Evolutionary conservation across 2,888 invertebrate genomes (phyloP).

Genomic region (Adelphocoris suturalis): DNA sequence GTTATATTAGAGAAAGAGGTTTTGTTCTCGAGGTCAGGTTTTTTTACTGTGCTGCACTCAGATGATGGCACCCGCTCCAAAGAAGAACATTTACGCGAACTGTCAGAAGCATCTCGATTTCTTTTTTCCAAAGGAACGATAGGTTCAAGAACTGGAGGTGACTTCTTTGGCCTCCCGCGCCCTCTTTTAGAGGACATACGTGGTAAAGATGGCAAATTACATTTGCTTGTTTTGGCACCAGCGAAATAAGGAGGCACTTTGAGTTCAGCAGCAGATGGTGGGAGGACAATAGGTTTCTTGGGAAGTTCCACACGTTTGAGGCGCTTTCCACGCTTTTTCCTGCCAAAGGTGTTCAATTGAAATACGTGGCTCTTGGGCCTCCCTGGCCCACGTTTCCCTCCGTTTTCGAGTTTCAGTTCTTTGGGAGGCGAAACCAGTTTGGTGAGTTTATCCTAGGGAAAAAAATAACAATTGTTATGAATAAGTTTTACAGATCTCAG

Average conservation of each 20-base stretch:
- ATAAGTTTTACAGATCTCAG: too few species aligned
- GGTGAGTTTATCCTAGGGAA: constrained; percentile 74
- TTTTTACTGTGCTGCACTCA: constrained; percentile 8
- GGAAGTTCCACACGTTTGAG: constrained; percentile 64
- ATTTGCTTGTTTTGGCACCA: constrained; percentile 66
- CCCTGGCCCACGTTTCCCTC: constrained; percentile 77
- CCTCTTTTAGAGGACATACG: constrained; percentile 76
- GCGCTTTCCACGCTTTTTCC: constrained; percentile 73
- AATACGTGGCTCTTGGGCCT: constrained; percentile 76
- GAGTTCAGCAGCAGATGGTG: constrained; percentile 73
- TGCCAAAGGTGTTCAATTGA: constrained; percentile 70
- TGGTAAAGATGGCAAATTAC: constrained; percentile 73
- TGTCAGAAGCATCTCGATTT: constrained; percentile 57
- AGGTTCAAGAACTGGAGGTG: constrained; percentile 76
- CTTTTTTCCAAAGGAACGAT: constrained; percentile 74
- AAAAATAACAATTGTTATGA: constrained; percentile 45
- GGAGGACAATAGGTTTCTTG: constrained; percentile 74
- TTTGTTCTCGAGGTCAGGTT: constrained; percentile 70
- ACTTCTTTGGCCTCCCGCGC: constrained; percentile 77
- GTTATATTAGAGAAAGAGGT: constrained; percentile 56
- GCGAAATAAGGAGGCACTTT: constrained; percentile 75
- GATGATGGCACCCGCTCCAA: constrained; percentile 55
- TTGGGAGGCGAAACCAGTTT: constrained; percentile 74
- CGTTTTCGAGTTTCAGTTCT: constrained; percentile 73
- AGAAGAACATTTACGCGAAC: constrained; percentile 57